Evolutionary conservation across 2,888 invertebrate species (phyloP).

Genomic region (Eubasilissa splendida): DNA sequence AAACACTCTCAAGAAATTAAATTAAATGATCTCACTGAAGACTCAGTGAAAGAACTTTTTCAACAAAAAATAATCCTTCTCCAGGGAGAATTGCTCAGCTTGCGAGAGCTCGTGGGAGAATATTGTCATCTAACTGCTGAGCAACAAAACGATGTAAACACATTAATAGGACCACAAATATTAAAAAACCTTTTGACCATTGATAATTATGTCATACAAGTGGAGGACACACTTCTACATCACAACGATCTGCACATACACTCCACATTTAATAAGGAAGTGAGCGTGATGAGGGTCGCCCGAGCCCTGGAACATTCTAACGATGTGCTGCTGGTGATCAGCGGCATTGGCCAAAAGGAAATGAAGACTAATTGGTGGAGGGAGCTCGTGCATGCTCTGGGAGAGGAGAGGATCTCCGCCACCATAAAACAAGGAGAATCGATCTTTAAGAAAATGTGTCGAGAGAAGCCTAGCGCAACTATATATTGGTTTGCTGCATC

Average conservation of each 20-base stretch:
- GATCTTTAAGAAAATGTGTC: neutral
- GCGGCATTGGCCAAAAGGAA: neutral
- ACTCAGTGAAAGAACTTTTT: neutral
- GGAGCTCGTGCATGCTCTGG: no score
- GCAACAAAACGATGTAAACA: no score
- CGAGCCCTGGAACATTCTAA: no score
- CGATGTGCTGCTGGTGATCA: neutral
- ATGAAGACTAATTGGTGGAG: neutral
- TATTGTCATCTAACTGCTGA: no score
- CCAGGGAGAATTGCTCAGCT: neutral
- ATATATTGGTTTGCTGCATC: neutral
- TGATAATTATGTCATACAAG: no score
- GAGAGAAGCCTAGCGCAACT: neutral
- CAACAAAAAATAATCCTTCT: neutral
- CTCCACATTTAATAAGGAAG: no score
- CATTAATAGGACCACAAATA: no score
- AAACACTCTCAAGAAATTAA: neutral
- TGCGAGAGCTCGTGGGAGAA: neutral
- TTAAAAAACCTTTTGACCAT: no score
- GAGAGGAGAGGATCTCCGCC: neutral
- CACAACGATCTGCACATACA: no score
- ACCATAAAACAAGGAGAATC: neutral
- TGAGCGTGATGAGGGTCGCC: no score
- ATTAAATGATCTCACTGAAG: neutral
- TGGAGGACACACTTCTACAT: no score